Conservation (phyloP, 1,140 invertebrate genomes). For the Lordiphosa collinella region DNA sequence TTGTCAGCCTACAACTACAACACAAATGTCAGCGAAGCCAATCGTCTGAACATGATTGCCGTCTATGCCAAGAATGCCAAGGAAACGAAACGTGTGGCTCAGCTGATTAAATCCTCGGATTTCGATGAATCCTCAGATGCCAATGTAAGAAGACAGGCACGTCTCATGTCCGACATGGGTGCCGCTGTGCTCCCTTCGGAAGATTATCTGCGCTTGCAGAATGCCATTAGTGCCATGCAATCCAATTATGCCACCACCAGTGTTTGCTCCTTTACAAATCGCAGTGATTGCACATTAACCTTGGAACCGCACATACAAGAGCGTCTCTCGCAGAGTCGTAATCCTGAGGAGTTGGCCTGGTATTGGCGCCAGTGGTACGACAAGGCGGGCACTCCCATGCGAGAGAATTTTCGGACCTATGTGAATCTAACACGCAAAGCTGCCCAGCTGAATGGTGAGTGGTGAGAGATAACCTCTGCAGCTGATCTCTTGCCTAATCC, state of each 20-base stretch:
- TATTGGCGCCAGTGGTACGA: slow-evolving; percentile 90
- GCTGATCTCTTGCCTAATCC: background rate
- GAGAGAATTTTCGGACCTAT: slow-evolving; percentile 85
- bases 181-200: slow-evolving; percentile 38
- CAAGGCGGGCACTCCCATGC: slow-evolving; percentile 85
- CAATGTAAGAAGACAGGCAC: slow-evolving; percentile 57
- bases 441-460: slow-evolving; percentile 88
- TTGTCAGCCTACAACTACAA: slow-evolving; percentile 53
- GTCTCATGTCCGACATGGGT: slow-evolving; percentile 51
- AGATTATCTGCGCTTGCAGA: slow-evolving; percentile 81
- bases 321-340: slow-evolving; percentile 84
- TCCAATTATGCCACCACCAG: slow-evolving; percentile 89
- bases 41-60: slow-evolving; percentile 55
- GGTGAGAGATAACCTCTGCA: slow-evolving; percentile 49
- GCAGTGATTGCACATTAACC: slow-evolving; percentile 87
- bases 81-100: slow-evolving; percentile 49
- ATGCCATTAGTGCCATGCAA: slow-evolving; percentile 87
- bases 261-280: slow-evolving; percentile 86
- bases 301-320: slow-evolving; percentile 90
- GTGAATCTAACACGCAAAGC: slow-evolving; percentile 89
- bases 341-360: slow-evolving; percentile 87
- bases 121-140: slow-evolving; percentile 45
- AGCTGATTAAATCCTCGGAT: slow-evolving; percentile 26
- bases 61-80: slow-evolving; percentile 55
- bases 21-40: slow-evolving; percentile 68